Conservation (phyloP, 2,113 vertebrate species). For the Rhinolophus sinicus region DNA sequence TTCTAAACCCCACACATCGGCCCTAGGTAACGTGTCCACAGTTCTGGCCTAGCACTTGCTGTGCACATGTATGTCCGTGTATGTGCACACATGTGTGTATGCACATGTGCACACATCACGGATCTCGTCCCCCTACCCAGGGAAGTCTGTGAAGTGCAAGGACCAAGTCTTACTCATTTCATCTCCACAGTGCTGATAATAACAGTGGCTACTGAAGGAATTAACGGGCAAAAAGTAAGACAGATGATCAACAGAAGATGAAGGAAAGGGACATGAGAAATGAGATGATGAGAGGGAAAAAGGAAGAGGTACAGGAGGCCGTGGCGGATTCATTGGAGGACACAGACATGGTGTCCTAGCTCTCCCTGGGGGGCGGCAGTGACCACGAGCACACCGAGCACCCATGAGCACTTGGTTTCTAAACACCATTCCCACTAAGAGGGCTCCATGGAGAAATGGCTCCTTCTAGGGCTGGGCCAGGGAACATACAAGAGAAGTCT, state of each 20-base stretch:
- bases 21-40: background rate
- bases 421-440: background rate
- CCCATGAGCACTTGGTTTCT: background rate
- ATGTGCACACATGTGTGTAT: fast-evolving
- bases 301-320: fast-evolving
- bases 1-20: fast-evolving
- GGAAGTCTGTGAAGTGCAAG: background rate
- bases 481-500: background rate
- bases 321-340: background rate
- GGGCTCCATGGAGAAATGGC: too few relatives aligned
- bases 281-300: background rate
- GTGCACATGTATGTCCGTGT: fast-evolving
- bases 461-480: background rate
- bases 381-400: fast-evolving
- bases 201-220: background rate
- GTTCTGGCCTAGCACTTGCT: background rate
- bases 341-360: background rate
- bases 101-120: fast-evolving
- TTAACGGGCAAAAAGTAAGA: background rate
- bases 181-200: background rate
- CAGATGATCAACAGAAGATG: background rate
- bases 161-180: background rate
- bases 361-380: fast-evolving
- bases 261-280: background rate
- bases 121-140: fast-evolving